A percentile compares a stretch with the other conserved stretches of the same genome.
Evolutionary conservation across 2,888 invertebrate genomes (phyloP).

Genomic region (Dynastes grantii): DNA sequence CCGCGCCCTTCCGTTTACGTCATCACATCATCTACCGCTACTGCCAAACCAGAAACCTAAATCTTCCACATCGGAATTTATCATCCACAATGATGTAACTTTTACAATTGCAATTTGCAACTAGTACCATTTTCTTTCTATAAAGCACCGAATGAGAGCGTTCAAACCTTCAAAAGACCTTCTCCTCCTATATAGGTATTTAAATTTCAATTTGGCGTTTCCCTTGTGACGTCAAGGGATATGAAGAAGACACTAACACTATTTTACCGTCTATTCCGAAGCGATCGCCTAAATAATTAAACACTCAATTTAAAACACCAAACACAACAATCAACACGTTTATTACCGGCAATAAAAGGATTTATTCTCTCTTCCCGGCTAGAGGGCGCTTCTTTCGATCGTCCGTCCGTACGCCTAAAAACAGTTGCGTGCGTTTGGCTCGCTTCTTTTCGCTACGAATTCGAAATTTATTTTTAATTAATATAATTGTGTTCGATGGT

Average conservation of each 20-base stretch:
- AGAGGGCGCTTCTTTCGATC: not conserved
- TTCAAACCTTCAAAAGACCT: no score
- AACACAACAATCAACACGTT: constrained; percentile 40
- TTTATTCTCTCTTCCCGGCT: not conserved
- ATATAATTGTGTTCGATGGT: constrained; percentile 46
- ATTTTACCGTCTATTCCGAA: constrained; percentile 13
- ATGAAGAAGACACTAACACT: constrained; percentile 15
- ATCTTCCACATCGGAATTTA: no score
- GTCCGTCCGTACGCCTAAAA: not conserved
- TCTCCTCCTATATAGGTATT: not conserved
- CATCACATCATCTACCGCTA: no score
- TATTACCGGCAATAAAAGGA: constrained; percentile 43
- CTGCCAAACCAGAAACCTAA: no score
- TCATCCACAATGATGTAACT: no score
- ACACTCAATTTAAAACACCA: constrained; percentile 41
- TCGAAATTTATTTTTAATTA: constrained; percentile 48
- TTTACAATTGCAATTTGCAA: no score
- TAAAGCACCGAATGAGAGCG: no score
- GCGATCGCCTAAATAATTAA: constrained; percentile 37
- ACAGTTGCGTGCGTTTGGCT: constrained; percentile 8
- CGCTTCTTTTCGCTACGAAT: not conserved
- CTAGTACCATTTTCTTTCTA: no score
- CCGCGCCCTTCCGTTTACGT: no score
- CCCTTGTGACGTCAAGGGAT: not conserved
- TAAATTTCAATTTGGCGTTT: constrained; percentile 12